Base-by-base conservation (phyloP, 2,113 vertebrate species). In the Psophia crepitans region DNA sequence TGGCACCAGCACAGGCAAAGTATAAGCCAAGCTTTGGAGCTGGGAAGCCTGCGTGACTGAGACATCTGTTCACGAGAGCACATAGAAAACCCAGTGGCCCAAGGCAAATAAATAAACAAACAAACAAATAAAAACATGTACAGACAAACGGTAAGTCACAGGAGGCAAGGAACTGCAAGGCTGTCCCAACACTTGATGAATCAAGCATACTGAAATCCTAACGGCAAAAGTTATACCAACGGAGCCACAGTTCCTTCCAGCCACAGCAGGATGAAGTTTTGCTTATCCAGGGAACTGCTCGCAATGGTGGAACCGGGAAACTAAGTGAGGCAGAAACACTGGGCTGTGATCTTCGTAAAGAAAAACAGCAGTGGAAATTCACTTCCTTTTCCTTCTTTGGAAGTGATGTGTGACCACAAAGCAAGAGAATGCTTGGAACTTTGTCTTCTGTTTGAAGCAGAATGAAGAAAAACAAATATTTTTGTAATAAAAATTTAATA, bases 401-500 rank as follows among this genome's bases (percentile, higher is more conserved):
- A 69, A 35, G 35, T 37, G 73, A 20, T 65, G 20, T 39, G n/a
- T 82, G 86, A 87, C 84, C 2, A 1, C 88, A 89, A 87, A 93
- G 51, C 12, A 2, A 48, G 73, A 79, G 86, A 95, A 93, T 82
- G 96, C 80, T 70, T 79, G 90, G 89, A 95, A 92, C 84, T 68
- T 75, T 57, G 70, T 87, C 86, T 84, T 64, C 83, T 90, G 41
- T 76, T 95, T 92, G 84, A 84, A 76, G 26, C 81, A 26, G 75
- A 95, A 95, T 79, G 48, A 84, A 96, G 84, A 64, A 89, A 95
- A 94, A 14, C 75, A 96, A 94, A 82, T 90, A 68, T 87, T 95
- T 93, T 86, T 93, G 46, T 84, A 96, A 96, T 94, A 95, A 94
- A 94, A 96, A 71, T 74, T 90, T 93, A 96, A 96, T 96, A 92